Conservation (phyloP, 2,113 vertebrate species). For the Glaucidium brasilianum region DNA sequence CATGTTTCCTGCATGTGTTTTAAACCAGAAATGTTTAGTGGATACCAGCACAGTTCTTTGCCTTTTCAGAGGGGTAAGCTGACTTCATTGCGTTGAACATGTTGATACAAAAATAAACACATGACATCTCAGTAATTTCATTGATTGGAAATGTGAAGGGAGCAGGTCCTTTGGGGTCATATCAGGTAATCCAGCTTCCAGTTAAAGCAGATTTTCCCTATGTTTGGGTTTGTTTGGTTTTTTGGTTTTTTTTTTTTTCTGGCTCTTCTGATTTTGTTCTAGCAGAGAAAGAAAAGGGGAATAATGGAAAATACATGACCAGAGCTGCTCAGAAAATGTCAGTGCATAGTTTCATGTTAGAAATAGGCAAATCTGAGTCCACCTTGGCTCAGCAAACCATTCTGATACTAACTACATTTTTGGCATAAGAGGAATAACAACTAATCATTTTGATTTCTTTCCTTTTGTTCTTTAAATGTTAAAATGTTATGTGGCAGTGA, state of each 20-base stretch:
- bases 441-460: constrained; percentile 2
- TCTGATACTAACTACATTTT: neutral
- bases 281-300: neutral
- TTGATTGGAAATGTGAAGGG: constrained; percentile 32
- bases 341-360: neutral
- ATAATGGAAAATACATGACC: neutral
- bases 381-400: neutral
- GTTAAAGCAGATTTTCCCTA: neutral
- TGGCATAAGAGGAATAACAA: neutral
- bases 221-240: no score
- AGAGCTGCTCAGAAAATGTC: neutral
- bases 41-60: neutral
- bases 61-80: neutral
- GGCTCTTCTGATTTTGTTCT: neutral
- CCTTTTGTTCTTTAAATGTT: neutral
- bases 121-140: neutral
- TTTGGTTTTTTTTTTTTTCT: neutral
- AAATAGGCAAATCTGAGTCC: neutral
- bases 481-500: neutral
- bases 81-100: neutral
- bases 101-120: constrained; percentile 42
- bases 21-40: neutral
- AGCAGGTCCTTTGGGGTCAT: constrained; percentile 27
- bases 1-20: neutral
- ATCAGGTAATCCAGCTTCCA: constrained; percentile 31